A percentile compares a stretch with the other conserved stretches of the same genome.
Evolutionary conservation across 2,113 vertebrate species (phyloP).

Genomic region (Indri indri): DNA sequence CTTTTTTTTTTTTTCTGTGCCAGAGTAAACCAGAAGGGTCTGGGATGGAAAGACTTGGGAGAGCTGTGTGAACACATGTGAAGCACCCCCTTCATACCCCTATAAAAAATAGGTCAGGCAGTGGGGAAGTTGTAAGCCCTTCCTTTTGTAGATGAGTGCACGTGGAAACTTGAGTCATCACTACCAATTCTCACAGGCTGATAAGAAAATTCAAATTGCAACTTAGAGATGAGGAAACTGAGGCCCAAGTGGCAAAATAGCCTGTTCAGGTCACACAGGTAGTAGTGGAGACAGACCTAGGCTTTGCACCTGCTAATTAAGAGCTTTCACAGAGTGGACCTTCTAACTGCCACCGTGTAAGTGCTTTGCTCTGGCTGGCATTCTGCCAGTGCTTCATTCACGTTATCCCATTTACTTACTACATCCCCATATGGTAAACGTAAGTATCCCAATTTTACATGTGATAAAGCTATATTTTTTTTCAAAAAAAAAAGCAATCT

Average conservation of each 20-base stretch:
- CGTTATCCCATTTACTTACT: not conserved
- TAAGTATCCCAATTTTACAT: not conserved
- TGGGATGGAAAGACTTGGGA: not conserved
- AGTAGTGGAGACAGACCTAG: not conserved
- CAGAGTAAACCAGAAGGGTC: not conserved
- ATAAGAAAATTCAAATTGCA: not conserved
- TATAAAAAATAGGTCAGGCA: not conserved
- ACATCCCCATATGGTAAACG: not conserved
- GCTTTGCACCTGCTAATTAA: not conserved
- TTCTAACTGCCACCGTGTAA: not conserved
- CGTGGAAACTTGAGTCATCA: not conserved
- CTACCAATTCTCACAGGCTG: not conserved
- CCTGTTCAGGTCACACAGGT: not conserved
- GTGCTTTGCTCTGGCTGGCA: too few species aligned
- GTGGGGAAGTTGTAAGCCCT: not conserved
- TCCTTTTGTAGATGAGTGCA: not conserved
- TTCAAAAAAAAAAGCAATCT: not conserved
- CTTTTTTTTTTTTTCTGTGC: not conserved
- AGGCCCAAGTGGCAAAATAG: not conserved
- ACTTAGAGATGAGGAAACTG: not conserved
- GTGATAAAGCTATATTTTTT: not conserved
- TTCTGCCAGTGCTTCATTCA: not conserved
- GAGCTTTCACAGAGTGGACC: not conserved
- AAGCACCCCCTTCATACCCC: not conserved
- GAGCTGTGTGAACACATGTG: not conserved